A percentile compares a stretch with the other conserved stretches of the same genome.
phyloP scores from a whole-genome alignment of 2,113 vertebrate species.

The Gila orcuttii region DNA sequence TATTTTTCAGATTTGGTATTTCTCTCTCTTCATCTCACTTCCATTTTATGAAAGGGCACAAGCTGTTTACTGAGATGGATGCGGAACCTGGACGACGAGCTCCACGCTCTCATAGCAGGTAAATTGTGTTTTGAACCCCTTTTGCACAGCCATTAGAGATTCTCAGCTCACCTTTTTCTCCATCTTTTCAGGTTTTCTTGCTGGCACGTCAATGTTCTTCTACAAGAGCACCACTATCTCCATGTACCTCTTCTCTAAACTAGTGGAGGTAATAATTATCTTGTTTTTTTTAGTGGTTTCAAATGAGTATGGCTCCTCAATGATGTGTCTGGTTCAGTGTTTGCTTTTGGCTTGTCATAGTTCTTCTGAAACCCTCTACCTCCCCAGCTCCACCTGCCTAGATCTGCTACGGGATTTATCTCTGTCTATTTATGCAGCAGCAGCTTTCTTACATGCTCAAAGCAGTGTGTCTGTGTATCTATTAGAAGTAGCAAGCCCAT shows the following conservation, averaged over 20 bases:
- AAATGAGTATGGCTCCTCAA: neutral
- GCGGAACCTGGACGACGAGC: conserved; percentile 93
- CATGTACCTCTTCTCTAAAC: conserved; percentile 97
- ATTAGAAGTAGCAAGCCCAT: too few relatives aligned
- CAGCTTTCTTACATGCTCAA: too few relatives aligned
- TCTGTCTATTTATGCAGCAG: too few relatives aligned
- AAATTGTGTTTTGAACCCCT: conserved; percentile 33
- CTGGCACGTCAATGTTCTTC: conserved; percentile 98
- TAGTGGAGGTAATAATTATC: conserved; percentile 87
- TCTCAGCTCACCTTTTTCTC: neutral
- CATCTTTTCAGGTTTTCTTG: conserved; percentile 86
- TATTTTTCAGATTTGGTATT: neutral
- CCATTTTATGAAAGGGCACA: conserved; percentile 80
- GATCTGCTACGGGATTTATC: too few relatives aligned
- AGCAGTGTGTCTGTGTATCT: too few relatives aligned
- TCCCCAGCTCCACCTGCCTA: too few relatives aligned
- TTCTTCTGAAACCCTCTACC: too few relatives aligned
- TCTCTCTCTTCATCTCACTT: neutral
- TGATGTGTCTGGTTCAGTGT: neutral
- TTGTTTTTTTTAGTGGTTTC: neutral
- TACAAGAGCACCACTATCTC: conserved; percentile 99
- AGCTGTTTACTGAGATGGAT: conserved; percentile 97
- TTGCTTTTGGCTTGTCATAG: too few relatives aligned
- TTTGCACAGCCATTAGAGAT: neutral
- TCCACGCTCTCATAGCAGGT: conserved; percentile 96